These are phyloP conservation scores for Siderastrea siderea DNA, from an alignment of 92 coral and sea anemone genomes.

Conservation along the genomic window DNA sequence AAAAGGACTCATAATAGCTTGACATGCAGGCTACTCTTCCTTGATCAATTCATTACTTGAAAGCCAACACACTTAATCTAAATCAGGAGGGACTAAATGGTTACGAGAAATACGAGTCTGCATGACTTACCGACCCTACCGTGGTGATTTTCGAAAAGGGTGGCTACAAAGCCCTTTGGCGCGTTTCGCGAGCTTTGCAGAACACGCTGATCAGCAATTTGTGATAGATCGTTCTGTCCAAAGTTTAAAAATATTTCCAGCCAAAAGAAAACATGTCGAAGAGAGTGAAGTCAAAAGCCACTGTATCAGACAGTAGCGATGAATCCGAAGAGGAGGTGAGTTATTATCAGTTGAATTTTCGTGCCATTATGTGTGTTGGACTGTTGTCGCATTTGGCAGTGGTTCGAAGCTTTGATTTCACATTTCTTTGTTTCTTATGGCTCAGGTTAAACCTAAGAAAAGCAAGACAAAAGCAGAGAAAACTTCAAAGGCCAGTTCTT, in stretches of 20 bases:
- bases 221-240: too few relatives aligned
- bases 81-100: too few relatives aligned
- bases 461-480: constrained; percentile 56
- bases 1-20: too few relatives aligned
- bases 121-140: neutral
- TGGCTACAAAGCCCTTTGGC: constrained; percentile 21
- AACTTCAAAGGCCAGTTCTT: constrained; percentile 40
- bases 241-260: neutral
- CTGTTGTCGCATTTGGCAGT: neutral
- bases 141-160: neutral
- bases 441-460: constrained; percentile 56
- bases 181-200: neutral
- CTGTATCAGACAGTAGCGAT: constrained; percentile 67
- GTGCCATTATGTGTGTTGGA: neutral
- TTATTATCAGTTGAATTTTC: neutral
- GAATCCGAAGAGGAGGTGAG: constrained; percentile 71
- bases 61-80: too few relatives aligned
- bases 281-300: constrained; percentile 72
- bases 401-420: neutral
- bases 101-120: too few relatives aligned
- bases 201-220: too few relatives aligned
- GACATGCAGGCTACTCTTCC: too few relatives aligned
- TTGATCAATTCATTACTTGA: too few relatives aligned
- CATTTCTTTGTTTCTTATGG: neutral
- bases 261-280: constrained; percentile 61